Evolutionary conservation across 2,797 vertebrate genomes (phyloP), one percentile per base, ranked within the genome.

Genomic region (Petrocephalus schoutedeni): DNA sequence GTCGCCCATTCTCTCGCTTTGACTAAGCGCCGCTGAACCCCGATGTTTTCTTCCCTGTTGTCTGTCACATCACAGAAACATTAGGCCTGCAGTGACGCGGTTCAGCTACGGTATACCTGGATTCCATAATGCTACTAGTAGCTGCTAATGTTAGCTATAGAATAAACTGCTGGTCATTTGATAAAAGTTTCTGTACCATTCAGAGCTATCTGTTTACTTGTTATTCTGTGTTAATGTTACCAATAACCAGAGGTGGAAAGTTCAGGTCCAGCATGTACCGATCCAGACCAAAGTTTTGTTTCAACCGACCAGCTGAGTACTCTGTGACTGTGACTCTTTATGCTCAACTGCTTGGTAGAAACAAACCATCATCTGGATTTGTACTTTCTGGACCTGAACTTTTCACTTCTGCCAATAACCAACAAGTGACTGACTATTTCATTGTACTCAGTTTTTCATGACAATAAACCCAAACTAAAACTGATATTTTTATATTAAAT

Each of bases 1-100:
- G 95, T 96, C 95, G 92, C 97, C 96, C 97, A 98, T 98, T 90
- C 88, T 95, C 93, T 58, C 90, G 41, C 59, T 89, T 91, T 87
- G 90, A 88, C n/a, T 45, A 77, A 77, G 28, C 19, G 36, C 36
- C 1, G 7, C 36, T 77, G 23, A n/a, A 41, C 36, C 19, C 36
- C 71, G 3, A 32, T 32, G 64, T 32, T 67, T 67, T 67, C 10
- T 67, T 14, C 23, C 64, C 64, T 32, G 23, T 12, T 7, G 71
- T 19, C 71, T 74, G 71, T n/a, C 3, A 45, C 7, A 45, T 77
- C 36, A 77, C 36, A 77, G 64, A 67, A 45, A 77, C 36, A 77
- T 45, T 45, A 77, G 71, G 16, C 19, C 36, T 45, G 32, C 32
- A 45, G 71, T 8, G 14, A 45, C 36, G 3, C 16, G 16, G 36